Evolutionary conservation across 2,113 vertebrate genomes (phyloP).

Genomic region (Orcinus orca): DNA sequence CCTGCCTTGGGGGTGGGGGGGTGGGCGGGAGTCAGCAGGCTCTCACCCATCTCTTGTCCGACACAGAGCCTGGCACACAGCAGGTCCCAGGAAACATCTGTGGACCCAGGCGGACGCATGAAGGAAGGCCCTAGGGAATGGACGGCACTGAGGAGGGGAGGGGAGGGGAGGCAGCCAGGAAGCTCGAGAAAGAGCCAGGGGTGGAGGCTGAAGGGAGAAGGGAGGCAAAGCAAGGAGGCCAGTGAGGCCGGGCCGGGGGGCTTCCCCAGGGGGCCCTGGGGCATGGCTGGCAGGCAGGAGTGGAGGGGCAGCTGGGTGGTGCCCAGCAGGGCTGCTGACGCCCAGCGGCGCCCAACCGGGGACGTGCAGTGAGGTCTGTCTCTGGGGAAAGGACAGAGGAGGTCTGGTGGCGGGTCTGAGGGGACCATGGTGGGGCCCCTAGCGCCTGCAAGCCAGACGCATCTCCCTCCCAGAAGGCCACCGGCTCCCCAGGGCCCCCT

Average conservation of each 20-base stretch:
- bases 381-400: not conserved
- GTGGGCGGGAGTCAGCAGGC: not conserved
- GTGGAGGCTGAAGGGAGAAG: not conserved
- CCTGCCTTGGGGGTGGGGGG: not conserved
- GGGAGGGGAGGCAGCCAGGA: not conserved
- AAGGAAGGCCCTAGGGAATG: not conserved
- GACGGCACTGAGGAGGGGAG: not conserved
- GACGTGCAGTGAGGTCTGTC: not conserved
- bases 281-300: not conserved
- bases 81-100: not conserved
- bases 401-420: not conserved
- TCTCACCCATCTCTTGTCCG: not conserved
- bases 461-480: not conserved
- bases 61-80: not conserved
- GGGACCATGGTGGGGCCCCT: not conserved
- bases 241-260: not conserved
- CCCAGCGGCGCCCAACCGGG: no score
- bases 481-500: not conserved
- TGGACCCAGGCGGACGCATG: not conserved
- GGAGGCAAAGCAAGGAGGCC: not conserved
- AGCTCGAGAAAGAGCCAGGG: not conserved
- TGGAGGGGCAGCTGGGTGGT: not conserved
- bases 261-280: not conserved
- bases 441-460: accelerated
- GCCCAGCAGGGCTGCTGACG: not conserved